phyloP scores from a whole-genome alignment of 1,140 invertebrate genomes.

The Ceratoteleas bidentatus region DNA sequence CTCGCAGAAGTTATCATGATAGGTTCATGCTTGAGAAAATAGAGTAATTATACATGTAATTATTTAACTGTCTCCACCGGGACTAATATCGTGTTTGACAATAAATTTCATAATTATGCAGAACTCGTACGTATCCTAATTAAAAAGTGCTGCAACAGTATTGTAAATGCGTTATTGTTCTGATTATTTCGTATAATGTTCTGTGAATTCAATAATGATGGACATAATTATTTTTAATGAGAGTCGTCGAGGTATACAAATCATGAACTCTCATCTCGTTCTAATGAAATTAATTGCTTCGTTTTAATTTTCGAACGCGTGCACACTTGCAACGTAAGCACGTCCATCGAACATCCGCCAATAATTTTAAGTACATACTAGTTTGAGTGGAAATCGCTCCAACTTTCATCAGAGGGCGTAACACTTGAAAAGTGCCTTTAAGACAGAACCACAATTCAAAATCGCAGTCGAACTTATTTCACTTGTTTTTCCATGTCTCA shows the following conservation, averaged over 20 bases:
- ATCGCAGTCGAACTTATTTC: conserved; percentile 19
- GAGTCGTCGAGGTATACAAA: conserved; percentile 25
- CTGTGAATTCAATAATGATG: conserved; percentile 44
- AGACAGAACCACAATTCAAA: conserved; percentile 24
- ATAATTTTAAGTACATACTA: conserved; percentile 21
- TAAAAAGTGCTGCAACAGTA: no score
- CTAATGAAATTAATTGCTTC: conserved; percentile 59
- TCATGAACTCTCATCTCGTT: conserved; percentile 32
- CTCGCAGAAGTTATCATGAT: no score
- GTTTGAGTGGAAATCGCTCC: conserved; percentile 24
- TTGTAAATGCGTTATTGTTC: not conserved
- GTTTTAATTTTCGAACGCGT: conserved; percentile 35
- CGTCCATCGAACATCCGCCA: conserved; percentile 32
- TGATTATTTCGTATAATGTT: conserved; percentile 37
- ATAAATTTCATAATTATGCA: no score
- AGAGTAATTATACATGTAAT: no score
- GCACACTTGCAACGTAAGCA: conserved; percentile 26
- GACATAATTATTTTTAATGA: conserved; percentile 66
- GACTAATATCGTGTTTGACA: no score
- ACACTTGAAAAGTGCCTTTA: conserved; percentile 22
- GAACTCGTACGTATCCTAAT: no score
- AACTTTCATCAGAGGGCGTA: conserved; percentile 16
- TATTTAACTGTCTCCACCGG: no score
- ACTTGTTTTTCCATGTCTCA: not conserved
- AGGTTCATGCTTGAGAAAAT: no score